Conservation (phyloP, 1,140 invertebrate species). For the Brachionus manjavacas region DNA sequence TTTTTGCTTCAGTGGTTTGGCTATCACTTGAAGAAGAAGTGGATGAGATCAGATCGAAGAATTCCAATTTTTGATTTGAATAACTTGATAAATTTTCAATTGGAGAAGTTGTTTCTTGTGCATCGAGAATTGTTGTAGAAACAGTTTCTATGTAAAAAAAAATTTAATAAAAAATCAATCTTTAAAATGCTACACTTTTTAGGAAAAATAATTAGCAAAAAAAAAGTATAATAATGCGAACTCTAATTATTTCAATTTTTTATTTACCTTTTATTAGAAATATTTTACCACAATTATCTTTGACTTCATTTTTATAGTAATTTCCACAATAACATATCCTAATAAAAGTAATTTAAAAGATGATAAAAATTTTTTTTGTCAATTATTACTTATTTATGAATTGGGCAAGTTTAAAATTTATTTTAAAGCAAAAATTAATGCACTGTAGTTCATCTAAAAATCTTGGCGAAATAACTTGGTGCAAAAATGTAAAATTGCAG, state of each 20-base stretch:
- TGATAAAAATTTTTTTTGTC: background rate
- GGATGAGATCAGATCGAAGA: background rate
- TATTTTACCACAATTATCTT: background rate
- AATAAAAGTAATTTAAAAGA: background rate
- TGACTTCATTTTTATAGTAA: background rate
- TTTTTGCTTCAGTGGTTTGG: background rate
- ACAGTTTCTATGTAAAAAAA: background rate
- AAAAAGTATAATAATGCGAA: too few relatives aligned
- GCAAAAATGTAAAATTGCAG: background rate
- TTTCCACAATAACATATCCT: background rate
- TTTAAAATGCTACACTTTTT: too few relatives aligned
- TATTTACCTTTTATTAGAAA: background rate
- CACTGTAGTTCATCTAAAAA: background rate
- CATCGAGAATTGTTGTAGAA: background rate
- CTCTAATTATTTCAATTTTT: too few relatives aligned
- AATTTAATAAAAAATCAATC: too few relatives aligned
- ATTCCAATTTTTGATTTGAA: background rate
- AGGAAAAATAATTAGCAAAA: too few relatives aligned
- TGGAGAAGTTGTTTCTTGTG: background rate
- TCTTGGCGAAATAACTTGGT: background rate
- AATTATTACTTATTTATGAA: background rate
- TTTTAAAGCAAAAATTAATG: background rate
- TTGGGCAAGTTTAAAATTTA: background rate
- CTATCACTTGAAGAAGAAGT: background rate
- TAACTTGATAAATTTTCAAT: background rate